Conservation (phyloP, 1,140 invertebrate species). For the Scaptomyza graminum region DNA sequence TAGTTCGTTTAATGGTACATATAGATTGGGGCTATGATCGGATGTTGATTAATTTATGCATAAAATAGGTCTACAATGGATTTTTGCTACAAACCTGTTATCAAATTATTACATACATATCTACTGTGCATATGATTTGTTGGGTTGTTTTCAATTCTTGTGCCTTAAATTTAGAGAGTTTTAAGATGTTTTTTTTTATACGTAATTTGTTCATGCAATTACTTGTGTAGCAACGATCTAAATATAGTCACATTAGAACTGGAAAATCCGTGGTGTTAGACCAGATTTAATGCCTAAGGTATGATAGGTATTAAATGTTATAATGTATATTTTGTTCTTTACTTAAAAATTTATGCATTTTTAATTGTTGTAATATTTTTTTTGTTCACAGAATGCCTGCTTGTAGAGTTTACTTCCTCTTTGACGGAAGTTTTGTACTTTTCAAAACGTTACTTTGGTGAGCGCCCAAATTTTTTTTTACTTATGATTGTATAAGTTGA, state of each 20-base stretch:
- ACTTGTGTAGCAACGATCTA: slow-evolving; percentile 31
- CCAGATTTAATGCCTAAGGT: neutral
- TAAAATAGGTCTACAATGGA: neutral
- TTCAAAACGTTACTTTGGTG: slow-evolving; percentile 64
- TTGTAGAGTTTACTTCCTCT: slow-evolving; percentile 53
- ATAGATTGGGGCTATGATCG: neutral
- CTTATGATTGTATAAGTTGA: slow-evolving; percentile 51
- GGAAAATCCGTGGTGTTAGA: neutral
- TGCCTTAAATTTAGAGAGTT: slow-evolving; percentile 43
- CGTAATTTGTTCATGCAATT: slow-evolving; percentile 24
- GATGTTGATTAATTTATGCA: neutral
- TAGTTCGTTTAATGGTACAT: slow-evolving; percentile 15
- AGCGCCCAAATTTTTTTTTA: slow-evolving; percentile 52
- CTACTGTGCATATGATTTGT: slow-evolving; percentile 45
- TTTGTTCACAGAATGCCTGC: slow-evolving; percentile 51
- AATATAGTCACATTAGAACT: slow-evolving; percentile 4
- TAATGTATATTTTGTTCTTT: slow-evolving; percentile 42
- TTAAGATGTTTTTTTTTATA: slow-evolving; percentile 8
- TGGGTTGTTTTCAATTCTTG: slow-evolving; percentile 48
- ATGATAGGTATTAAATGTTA: slow-evolving; percentile 3
- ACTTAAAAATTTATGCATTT: slow-evolving; percentile 41
- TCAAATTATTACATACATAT: neutral
- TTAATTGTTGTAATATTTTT: slow-evolving; percentile 34
- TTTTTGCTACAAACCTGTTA: slow-evolving; percentile 2
- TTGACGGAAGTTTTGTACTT: slow-evolving; percentile 74